Evolutionary conservation across 1,140 invertebrate genomes (phyloP).

Genomic region (Tetramorium simillimum): DNA sequence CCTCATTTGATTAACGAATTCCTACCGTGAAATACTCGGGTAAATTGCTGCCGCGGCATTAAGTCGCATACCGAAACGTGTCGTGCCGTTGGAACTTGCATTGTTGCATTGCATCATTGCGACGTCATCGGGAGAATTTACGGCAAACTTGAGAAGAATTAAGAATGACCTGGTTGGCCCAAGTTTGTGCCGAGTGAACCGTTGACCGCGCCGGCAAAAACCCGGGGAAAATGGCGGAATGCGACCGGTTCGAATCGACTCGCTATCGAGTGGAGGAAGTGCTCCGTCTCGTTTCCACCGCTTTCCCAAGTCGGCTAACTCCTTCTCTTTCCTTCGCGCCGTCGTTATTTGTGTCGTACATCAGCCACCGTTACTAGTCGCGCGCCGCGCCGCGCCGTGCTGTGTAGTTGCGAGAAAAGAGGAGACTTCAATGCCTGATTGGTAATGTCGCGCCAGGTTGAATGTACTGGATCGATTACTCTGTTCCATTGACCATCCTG

Average conservation of each 20-base stretch:
- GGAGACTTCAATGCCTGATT: conserved; percentile 39
- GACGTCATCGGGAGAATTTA: background rate
- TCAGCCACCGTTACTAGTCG: conserved; percentile 32
- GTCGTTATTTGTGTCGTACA: conserved; percentile 36
- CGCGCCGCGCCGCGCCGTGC: background rate
- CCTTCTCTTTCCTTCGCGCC: conserved; percentile 6
- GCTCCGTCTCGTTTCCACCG: conserved; percentile 30
- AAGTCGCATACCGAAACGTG: conserved; percentile 6
- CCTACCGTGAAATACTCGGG: background rate
- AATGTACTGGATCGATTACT: background rate
- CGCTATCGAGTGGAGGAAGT: conserved; percentile 70
- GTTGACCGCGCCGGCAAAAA: conserved; percentile 69
- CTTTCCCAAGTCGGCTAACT: conserved; percentile 42
- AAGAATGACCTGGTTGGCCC: conserved; percentile 69
- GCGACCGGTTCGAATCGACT: conserved; percentile 75
- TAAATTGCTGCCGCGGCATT: conserved; percentile 19
- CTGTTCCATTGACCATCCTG: background rate
- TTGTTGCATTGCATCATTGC: conserved; percentile 1
- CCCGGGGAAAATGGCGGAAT: conserved; percentile 69
- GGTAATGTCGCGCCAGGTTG: background rate
- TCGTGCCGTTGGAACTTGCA: background rate
- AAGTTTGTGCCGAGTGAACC: conserved; percentile 54
- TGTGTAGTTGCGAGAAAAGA: background rate
- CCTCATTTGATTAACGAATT: conserved; percentile 44
- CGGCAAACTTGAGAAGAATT: conserved; percentile 48